Base-by-base conservation (phyloP, 1,140 invertebrate genomes). In the Apis cerana region DNA sequence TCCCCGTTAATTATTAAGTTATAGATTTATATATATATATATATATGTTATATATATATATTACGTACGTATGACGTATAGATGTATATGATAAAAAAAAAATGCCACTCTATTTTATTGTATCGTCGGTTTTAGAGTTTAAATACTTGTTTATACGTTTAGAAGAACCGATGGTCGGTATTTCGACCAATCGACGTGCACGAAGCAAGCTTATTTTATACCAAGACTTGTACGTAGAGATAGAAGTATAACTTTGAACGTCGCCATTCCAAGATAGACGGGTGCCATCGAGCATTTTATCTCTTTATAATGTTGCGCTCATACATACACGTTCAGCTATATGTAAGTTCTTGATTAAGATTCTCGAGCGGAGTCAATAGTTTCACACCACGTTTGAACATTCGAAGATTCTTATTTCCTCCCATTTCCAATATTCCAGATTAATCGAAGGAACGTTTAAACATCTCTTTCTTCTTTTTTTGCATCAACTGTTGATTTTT, bases 11-110 rank as follows among this genome's bases (percentile, higher is more conserved):
- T 81, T 79, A 27, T 85, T 90, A 88, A 70, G 65, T 80, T 61
- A 85, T 80, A 62, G 61, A 62, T 27, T 71, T 71, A 71, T 54
- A 70, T 17, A 56, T 54, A 59, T 58, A 59, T 58, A 68, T 21
- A 62, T 61, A 23, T 62, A 23, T 17, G 23, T 23, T 54, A 68
- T 21, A 68, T 48, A 70, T 54, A 70, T 27, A 72, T 33, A 69
- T 33, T 69, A 69, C 1, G 50, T 69, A 52, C 82, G 80, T 88
- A 88, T 82, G 67, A 85, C 83, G 83, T 87, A 89, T 85, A 85
- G 43, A 84, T 78, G 74, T 88, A 84, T 82, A 83, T 83, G 74
- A 15, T 43, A 43, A 62, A 15, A 62, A n/a, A 33, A 75, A 82
- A 21, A 75, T 59, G 19, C 43, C 59, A 83, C 54, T 83, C 61